Evolutionary conservation across 1,140 invertebrate genomes (phyloP), one percentile per base, ranked within the genome.

Genomic region (Lepidurus couesii): DNA sequence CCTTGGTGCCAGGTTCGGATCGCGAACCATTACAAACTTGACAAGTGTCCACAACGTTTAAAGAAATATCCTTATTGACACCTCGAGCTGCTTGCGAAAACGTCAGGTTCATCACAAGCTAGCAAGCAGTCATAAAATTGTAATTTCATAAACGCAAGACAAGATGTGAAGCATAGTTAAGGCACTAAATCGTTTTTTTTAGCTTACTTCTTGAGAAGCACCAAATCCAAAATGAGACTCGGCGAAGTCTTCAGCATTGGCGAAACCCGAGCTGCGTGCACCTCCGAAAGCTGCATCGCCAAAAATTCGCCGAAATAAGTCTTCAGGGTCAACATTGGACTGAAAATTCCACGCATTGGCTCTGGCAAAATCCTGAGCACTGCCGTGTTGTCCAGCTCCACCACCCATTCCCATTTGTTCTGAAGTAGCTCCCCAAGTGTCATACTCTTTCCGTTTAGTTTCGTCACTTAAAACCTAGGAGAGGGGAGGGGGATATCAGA

Each of bases 41-140:
- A 85, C 98, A 99, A 5, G 89, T 92, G 83, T 99, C 97, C 11
- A 97, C 89, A 0, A 98, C 90, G 87, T 98, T 99, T 1, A 99
- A 83, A 80, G 90, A 89, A 4, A 99, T 88, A 78, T 98, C 95
- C 86, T 98, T 99, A 84, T 97, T 97, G 0, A 95, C 90, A 73
- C 98, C 98, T 76, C 95, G 89, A 7, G 97, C 96, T 24, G 98
- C 98, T 90, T 99, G 95, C 77, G 93, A 89, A 85, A 99, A 99
- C 3, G 92, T 91, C 75, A 99, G 85, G 83, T 95, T 95, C 87
- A 99, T 91, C 43, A 93, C 89, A 16, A 95, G 86, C 91, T 96
- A 82, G 75, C 83, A 83, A 42, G 7, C 7, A 24, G 21, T 26
- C 10, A 24, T 42, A n/a, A 34, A 34, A 34, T 34, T 34, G 4